Percentiles rank a stretch among this genome's conserved stretches.
Evolutionary conservation across 2,888 invertebrate genomes (phyloP).

Genomic region (Acheta domesticus): DNA sequence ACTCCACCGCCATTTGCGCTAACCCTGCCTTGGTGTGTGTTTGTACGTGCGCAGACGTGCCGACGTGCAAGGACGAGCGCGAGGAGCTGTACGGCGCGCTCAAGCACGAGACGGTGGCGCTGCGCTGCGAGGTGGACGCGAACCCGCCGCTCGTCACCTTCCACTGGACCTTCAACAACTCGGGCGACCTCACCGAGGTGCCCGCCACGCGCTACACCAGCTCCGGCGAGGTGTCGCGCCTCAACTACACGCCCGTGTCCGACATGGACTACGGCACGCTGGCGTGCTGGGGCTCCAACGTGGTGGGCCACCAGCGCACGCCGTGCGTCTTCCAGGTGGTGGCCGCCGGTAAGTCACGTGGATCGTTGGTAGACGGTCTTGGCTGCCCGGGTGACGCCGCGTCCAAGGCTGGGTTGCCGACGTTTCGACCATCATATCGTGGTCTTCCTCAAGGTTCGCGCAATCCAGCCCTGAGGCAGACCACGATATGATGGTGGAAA

Average conservation of each 20-base stretch:
- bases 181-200: slow-evolving; percentile 78
- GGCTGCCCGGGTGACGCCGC: no score
- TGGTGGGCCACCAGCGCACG: slow-evolving; percentile 76
- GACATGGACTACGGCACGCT: slow-evolving; percentile 88
- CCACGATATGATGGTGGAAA: no score
- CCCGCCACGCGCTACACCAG: slow-evolving; percentile 64
- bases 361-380: no score
- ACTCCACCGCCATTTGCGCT: no score
- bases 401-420: no score
- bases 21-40: no score
- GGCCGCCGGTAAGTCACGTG: slow-evolving; percentile 42
- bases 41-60: slow-evolving; percentile 57
- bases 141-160: slow-evolving; percentile 82
- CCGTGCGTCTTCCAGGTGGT: slow-evolving; percentile 81
- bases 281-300: slow-evolving; percentile 81
- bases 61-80: slow-evolving; percentile 71
- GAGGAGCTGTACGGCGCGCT: slow-evolving; percentile 82
- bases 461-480: no score
- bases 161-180: slow-evolving; percentile 91
- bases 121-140: slow-evolving; percentile 83
- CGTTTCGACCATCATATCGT: no score
- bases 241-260: slow-evolving; percentile 81
- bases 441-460: no score
- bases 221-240: slow-evolving; percentile 64
- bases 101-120: slow-evolving; percentile 81